Base-by-base conservation (phyloP, 2,888 invertebrate species). In the Dorcus hopei region DNA sequence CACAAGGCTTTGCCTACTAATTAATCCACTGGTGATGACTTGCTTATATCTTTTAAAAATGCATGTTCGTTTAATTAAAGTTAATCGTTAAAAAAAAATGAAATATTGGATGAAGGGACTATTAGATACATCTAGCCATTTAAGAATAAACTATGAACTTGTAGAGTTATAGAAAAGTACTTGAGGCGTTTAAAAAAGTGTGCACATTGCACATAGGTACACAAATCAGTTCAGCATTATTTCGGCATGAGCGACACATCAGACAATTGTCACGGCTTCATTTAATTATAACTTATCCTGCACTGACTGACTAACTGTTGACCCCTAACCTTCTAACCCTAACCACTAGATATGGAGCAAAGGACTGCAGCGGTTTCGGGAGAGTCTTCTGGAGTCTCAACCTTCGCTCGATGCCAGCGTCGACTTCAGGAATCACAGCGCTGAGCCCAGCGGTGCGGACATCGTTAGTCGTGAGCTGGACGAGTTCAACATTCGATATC, bases 281-380 rank as follows among this genome's bases (percentile, higher is more conserved):
- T 49, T 49, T 33, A 39, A 49, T 16, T 14, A 14, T 49, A 51
- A 64, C 64, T 61, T 57, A 63, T 59, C 59, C 48, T 51, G 75
- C 50, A 50, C 78, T 33, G 26, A 80, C 80, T 74, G 68, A 75
- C 76, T 76, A 75, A 77, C 75, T 74, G 71, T 80, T 85, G 84
- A 85, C 85, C 80, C 80, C 78, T 80, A 76, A 82, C 80, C 77
- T 69, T 76, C 77, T 77, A 77, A 77, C 76, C 76, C 68, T 76
- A 76, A 76, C 77, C 26, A 77, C 68, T 87, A 94, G 93, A 91
- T 91, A 77, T 91, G 92, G 84, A 89, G 91, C 78, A 87, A 89
- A 76, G 86, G 91, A 74, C 88, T 93, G 77, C 89, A 90, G 80
- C 87, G 89, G 65, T 96, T 91, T 83, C 85, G 87, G 64, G 93